A percentile compares a stretch with the other conserved stretches of the same genome.
Conservation (phyloP, 2,113 vertebrate genomes). For the Sula dactylatra region DNA sequence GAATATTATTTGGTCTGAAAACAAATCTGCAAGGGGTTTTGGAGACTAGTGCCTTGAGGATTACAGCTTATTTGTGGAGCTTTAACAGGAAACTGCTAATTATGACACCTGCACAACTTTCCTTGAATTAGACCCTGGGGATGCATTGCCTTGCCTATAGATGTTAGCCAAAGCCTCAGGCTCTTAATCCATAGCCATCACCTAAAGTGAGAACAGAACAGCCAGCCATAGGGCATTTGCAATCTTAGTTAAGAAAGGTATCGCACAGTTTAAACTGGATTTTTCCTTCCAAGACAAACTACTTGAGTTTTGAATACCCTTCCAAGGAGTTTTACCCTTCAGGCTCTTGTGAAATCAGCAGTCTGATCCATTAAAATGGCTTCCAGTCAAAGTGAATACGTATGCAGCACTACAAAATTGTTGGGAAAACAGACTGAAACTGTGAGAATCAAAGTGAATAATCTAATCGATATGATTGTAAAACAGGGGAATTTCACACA, state of each 20-base stretch:
- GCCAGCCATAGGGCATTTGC: slow-evolving; percentile 29
- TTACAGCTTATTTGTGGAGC: slow-evolving; percentile 63
- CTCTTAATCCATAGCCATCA: background rate
- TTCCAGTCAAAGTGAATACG: background rate
- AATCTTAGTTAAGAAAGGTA: slow-evolving; percentile 7
- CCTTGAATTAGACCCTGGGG: slow-evolving; percentile 57
- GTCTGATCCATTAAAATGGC: background rate
- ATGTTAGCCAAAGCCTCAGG: slow-evolving; percentile 30
- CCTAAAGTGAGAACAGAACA: slow-evolving; percentile 6
- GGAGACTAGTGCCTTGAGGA: slow-evolving; percentile 62
- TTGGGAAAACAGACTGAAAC: background rate
- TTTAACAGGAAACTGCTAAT: slow-evolving; percentile 75
- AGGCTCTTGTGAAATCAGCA: background rate
- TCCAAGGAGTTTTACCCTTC: background rate
- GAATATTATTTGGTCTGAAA: slow-evolving; percentile 67
- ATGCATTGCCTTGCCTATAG: slow-evolving; percentile 15
- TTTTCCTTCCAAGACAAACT: background rate
- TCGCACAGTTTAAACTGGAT: background rate
- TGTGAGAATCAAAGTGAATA: background rate
- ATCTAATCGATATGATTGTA: background rate
- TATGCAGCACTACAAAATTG: background rate
- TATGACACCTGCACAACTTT: slow-evolving; percentile 70
- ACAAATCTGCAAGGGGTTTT: slow-evolving; percentile 62
- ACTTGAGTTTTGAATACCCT: background rate
- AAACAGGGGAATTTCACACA: background rate